phyloP scores from a whole-genome alignment of 2,888 invertebrate species.

The Cataglyphis cursor region DNA sequence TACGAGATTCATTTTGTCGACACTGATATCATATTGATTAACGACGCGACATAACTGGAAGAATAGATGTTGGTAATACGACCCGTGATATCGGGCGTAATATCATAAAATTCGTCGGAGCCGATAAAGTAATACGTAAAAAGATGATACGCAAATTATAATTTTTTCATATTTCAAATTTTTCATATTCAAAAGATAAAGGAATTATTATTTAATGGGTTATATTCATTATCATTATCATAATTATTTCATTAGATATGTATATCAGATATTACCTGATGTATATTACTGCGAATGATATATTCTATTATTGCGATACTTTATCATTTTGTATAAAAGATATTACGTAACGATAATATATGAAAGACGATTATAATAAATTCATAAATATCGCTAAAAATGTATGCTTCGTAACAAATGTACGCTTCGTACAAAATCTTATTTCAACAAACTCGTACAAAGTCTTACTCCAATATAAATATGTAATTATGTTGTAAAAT shows the following conservation, averaged over 20 bases:
- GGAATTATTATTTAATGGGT: not conserved
- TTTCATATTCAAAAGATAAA: not conserved
- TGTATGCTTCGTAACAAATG: not conserved
- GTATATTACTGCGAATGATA: not conserved
- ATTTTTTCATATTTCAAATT: not conserved
- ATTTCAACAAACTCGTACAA: no score
- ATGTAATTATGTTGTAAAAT: not conserved
- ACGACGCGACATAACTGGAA: not conserved
- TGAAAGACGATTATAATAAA: not conserved
- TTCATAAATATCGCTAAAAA: not conserved
- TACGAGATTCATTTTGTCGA: constrained; percentile 68
- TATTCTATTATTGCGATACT: not conserved
- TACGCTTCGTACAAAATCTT: not conserved
- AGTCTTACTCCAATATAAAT: not conserved
- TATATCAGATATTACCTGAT: not conserved
- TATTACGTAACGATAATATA: not conserved
- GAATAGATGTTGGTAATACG: not conserved
- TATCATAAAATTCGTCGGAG: not conserved
- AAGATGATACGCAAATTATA: not conserved
- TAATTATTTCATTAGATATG: not conserved
- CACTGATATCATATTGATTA: constrained; percentile 7
- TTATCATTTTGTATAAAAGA: not conserved
- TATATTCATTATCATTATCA: not conserved
- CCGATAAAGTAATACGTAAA: not conserved
- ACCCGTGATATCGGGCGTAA: not conserved